These are phyloP conservation scores for Sphinx pinastri DNA, from an alignment of 2,888 invertebrate genomes.

Conservation along the genomic window DNA sequence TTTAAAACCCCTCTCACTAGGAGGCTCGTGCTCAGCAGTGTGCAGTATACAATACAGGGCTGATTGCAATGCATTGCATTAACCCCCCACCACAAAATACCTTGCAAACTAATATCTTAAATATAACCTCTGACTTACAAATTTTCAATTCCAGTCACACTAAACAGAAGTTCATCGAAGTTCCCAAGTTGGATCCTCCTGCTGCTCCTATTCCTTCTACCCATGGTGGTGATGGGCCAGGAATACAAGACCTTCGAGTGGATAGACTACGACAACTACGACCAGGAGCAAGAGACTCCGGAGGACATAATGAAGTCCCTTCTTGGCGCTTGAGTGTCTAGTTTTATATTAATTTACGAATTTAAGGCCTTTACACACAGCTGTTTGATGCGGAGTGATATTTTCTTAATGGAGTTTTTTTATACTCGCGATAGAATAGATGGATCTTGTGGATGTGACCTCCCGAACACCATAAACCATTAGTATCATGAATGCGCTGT, in stretches of 20 bases:
- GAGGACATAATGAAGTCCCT: constrained; percentile 46
- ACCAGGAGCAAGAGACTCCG: constrained; percentile 43
- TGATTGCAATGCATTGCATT: too few relatives aligned
- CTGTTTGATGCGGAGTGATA: constrained; percentile 6
- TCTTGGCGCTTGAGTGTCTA: constrained; percentile 52
- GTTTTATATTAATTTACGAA: background rate
- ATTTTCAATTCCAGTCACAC: constrained; percentile 63
- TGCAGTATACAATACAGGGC: too few relatives aligned
- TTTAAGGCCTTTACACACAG: constrained; percentile 9
- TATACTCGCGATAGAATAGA: too few relatives aligned
- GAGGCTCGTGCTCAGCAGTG: too few relatives aligned
- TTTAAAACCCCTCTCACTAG: too few relatives aligned
- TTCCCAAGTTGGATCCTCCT: constrained; percentile 66
- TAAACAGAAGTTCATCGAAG: constrained; percentile 57
- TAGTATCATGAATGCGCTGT: too few relatives aligned
- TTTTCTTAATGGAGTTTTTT: background rate
- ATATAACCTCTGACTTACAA: background rate
- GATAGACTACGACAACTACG: constrained; percentile 39
- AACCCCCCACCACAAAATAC: too few relatives aligned
- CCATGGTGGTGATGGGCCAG: constrained; percentile 58
- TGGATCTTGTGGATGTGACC: too few relatives aligned
- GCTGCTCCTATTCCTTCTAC: constrained; percentile 63
- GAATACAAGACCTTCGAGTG: constrained; percentile 43
- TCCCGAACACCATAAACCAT: too few relatives aligned
- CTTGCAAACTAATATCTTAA: too few relatives aligned